phyloP scores from a whole-genome alignment of 1,140 invertebrate genomes.

The Bombus consobrinus region DNA sequence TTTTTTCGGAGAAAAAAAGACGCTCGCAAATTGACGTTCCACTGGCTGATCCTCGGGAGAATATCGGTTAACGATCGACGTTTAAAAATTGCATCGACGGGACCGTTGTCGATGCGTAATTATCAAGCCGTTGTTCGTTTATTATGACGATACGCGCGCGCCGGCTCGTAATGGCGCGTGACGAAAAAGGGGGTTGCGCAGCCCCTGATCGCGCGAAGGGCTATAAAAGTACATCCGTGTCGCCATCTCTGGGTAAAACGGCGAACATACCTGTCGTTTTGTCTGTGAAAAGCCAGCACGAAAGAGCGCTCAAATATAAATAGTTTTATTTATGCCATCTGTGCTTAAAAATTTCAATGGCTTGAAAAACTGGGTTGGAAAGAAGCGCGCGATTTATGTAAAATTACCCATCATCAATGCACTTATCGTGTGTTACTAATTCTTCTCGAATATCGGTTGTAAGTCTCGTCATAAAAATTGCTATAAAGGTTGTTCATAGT shows the following conservation, averaged over 20 bases:
- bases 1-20: not conserved
- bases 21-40: not conserved
- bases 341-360: slow-evolving; percentile 32
- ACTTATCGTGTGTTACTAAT: slow-evolving; percentile 8
- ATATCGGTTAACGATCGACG: not conserved
- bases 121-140: slow-evolving; percentile 46
- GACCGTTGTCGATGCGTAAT: slow-evolving; percentile 29
- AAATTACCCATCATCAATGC: not conserved
- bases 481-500: too few species aligned
- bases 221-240: slow-evolving; percentile 71
- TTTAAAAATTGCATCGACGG: slow-evolving; percentile 26
- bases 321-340: slow-evolving; percentile 51
- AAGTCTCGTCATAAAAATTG: not conserved
- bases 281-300: slow-evolving; percentile 11
- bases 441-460: not conserved
- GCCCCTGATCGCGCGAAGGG: slow-evolving; percentile 12
- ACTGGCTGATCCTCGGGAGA: not conserved
- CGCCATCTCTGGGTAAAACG: slow-evolving; percentile 74
- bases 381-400: not conserved
- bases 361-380: not conserved
- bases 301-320: slow-evolving; percentile 43
- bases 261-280: slow-evolving; percentile 69
- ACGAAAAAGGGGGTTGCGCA: slow-evolving; percentile 49
- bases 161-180: slow-evolving; percentile 58
- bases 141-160: slow-evolving; percentile 14